Percentiles rank a stretch among this genome's conserved stretches.
phyloP scores from a whole-genome alignment of 2,888 invertebrate species.

The Horisme vitalbata region DNA sequence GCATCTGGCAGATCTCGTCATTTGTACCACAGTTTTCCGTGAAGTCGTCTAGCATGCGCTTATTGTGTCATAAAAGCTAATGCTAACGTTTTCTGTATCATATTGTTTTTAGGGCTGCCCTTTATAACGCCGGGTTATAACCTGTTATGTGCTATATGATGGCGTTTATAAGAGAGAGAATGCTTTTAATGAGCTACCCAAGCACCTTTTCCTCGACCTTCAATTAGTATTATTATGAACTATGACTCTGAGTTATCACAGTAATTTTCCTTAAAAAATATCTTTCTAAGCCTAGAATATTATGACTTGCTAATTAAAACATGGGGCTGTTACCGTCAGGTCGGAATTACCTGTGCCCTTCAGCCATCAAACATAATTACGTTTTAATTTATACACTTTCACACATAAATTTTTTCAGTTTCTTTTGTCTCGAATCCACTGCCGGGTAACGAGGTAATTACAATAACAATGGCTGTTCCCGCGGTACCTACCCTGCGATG shows the following conservation, averaged over 20 bases:
- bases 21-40: conserved; percentile 42
- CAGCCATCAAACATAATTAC: conserved; percentile 36
- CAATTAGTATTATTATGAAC: conserved; percentile 15
- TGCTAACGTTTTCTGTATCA: conserved; percentile 52
- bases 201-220: conserved; percentile 14
- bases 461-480: conserved; percentile 60
- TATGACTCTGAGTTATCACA: conserved; percentile 4
- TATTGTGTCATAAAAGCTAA: conserved; percentile 59
- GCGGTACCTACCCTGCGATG: conserved; percentile 45
- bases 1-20: conserved; percentile 33
- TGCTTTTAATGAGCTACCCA: conserved; percentile 16
- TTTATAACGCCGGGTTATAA: conserved; percentile 39
- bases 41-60: conserved; percentile 36
- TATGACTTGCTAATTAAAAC: conserved; percentile 33
- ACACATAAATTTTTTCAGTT: conserved; percentile 35
- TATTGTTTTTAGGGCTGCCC: conserved; percentile 54
- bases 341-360: conserved; percentile 29
- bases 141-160: conserved; percentile 38
- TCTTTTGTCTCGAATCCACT: conserved; percentile 39
- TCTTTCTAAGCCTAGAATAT: conserved; percentile 24
- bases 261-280: conserved; percentile 20
- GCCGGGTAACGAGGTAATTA: conserved; percentile 66
- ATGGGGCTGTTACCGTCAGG: conserved; percentile 25
- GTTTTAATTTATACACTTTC: conserved; percentile 40
- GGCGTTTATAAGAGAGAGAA: conserved; percentile 30